These are phyloP conservation scores for Channa maculata DNA, from an alignment of 2,113 vertebrate genomes.

Conservation along the genomic window DNA sequence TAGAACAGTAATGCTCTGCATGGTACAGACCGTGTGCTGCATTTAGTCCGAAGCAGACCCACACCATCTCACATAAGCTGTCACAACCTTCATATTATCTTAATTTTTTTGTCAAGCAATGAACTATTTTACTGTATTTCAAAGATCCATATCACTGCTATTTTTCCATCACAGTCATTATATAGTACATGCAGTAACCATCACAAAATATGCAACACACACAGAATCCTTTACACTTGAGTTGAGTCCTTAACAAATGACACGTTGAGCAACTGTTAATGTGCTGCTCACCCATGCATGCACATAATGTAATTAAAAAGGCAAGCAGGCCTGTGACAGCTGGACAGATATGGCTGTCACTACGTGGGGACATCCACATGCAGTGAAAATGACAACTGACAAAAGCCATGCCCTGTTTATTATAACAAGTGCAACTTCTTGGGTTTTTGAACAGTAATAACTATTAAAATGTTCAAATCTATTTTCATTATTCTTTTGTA, in stretches of 20 bases:
- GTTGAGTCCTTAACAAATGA: constrained; percentile 16
- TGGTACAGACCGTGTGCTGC: constrained; percentile 8
- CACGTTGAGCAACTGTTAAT: constrained; percentile 12
- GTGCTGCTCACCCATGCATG: constrained; percentile 12
- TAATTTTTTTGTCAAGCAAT: background rate
- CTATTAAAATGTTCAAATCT: no score
- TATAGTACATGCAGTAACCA: background rate
- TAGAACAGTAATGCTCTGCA: constrained; percentile 5
- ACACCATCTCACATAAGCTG: constrained; percentile 30
- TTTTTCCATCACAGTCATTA: background rate
- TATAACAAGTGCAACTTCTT: background rate
- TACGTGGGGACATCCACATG: constrained; percentile 6
- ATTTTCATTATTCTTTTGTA: background rate
- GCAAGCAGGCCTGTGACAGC: background rate
- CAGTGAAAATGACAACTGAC: constrained; percentile 17
- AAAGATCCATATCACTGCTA: background rate
- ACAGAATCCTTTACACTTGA: constrained; percentile 1
- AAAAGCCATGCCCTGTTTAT: background rate
- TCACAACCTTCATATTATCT: background rate
- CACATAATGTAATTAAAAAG: constrained; percentile 15
- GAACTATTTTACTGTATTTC: background rate
- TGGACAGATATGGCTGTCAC: background rate
- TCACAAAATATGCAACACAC: constrained; percentile 27
- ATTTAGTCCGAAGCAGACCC: constrained; percentile 33
- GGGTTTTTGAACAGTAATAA: no score